A percentile compares a stretch with the other conserved stretches of the same genome.
These are phyloP conservation scores for Astyanax mexicanus DNA, from an alignment of 2,797 vertebrate genomes.

Conservation along the genomic window DNA sequence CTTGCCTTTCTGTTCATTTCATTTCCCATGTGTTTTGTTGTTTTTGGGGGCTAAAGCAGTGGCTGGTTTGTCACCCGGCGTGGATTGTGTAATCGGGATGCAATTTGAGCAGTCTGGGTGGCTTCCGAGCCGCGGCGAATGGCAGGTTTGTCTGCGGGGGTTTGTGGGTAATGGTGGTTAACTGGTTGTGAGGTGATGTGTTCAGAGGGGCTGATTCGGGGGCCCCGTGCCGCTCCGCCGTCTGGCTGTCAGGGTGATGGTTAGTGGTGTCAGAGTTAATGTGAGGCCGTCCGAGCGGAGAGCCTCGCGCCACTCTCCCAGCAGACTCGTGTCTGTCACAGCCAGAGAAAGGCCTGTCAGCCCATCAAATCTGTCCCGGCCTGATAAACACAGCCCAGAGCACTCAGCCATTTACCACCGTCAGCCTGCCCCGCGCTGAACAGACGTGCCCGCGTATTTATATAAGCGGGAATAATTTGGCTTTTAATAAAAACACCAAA, in stretches of 20 bases:
- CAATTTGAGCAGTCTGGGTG: conserved; percentile 61
- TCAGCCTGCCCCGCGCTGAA: conserved; percentile 32
- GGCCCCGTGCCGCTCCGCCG: conserved; percentile 66
- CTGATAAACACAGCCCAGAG: conserved; percentile 52
- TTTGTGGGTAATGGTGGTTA: conserved; percentile 55
- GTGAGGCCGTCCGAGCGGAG: conserved; percentile 67
- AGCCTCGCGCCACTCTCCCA: conserved; percentile 64
- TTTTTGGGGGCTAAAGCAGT: conserved; percentile 3
- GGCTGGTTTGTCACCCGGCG: conserved; percentile 42
- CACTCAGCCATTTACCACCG: conserved; percentile 68
- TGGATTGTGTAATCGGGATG: conserved; percentile 72
- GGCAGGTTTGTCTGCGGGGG: conserved; percentile 42
- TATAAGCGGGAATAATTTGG: conserved; percentile 74
- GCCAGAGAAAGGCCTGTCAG: conserved; percentile 68
- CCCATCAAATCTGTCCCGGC: conserved; percentile 75
- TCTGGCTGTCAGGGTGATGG: conserved; percentile 76
- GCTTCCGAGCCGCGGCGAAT: conserved; percentile 17
- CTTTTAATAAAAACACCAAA: conserved; percentile 78
- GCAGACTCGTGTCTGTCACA: conserved; percentile 71
- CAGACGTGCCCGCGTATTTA: conserved; percentile 71
- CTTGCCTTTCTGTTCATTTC: conserved; percentile 37
- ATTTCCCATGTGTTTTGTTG: conserved; percentile 60
- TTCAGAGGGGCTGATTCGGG: conserved; percentile 78
- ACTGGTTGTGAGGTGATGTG: conserved; percentile 78
- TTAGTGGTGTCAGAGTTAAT: conserved; percentile 74